These are phyloP conservation scores for Calidris pugnax DNA, from an alignment of 2,113 vertebrate genomes.

Conservation along the genomic window DNA sequence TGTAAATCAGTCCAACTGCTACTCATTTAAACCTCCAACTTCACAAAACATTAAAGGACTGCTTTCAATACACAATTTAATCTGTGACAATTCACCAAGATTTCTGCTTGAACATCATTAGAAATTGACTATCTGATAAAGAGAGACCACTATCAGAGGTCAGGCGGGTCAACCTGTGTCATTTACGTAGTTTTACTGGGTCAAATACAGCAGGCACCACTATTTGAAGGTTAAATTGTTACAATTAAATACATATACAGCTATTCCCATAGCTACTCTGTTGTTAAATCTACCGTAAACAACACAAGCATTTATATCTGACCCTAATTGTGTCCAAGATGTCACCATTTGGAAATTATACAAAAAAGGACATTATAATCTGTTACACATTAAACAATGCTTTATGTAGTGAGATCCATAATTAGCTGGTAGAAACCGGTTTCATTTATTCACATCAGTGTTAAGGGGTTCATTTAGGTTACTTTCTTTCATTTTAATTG, in stretches of 20 bases:
- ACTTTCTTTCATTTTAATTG: slow-evolving; percentile 69
- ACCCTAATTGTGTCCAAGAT: slow-evolving; percentile 74
- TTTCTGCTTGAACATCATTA: slow-evolving; percentile 79
- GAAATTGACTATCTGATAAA: slow-evolving; percentile 86
- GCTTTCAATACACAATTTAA: slow-evolving; percentile 83
- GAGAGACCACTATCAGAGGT: slow-evolving; percentile 73
- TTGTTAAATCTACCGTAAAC: slow-evolving; percentile 78
- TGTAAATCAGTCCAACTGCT: slow-evolving; percentile 81
- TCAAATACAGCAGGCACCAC: slow-evolving; percentile 74
- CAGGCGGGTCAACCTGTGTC: slow-evolving; percentile 75
- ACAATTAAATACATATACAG: slow-evolving; percentile 83
- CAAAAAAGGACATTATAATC: slow-evolving; percentile 68
- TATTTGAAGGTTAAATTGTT: slow-evolving; percentile 86
- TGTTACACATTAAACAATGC: slow-evolving; percentile 60
- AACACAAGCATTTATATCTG: slow-evolving; percentile 74
- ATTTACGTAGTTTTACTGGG: slow-evolving; percentile 79
- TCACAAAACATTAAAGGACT: slow-evolving; percentile 84
- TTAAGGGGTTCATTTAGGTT: slow-evolving; percentile 69
- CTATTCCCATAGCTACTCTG: slow-evolving; percentile 71
- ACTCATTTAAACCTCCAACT: slow-evolving; percentile 80
- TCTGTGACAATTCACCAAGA: slow-evolving; percentile 79
- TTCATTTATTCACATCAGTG: slow-evolving; percentile 69
- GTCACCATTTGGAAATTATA: slow-evolving; percentile 71
- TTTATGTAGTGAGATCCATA: slow-evolving; percentile 60
- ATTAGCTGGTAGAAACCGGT: slow-evolving; percentile 65